phyloP scores from a whole-genome alignment of 1,140 invertebrate genomes.

The Antheraea mylitta region DNA sequence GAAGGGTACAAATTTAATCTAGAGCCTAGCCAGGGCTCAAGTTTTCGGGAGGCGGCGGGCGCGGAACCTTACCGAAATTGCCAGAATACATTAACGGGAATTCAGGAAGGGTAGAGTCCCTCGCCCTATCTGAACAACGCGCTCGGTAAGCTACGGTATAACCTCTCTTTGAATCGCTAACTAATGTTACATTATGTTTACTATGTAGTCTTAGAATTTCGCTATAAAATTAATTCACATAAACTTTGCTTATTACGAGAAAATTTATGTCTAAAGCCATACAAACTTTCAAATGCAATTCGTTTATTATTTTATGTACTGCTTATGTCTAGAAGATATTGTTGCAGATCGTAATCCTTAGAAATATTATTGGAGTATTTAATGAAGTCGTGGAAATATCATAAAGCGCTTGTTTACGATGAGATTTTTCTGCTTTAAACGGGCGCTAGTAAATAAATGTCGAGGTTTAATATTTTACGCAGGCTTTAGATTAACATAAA shows the following conservation, averaged over 20 bases:
- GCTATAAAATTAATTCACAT: not conserved
- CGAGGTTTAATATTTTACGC: slow-evolving; percentile 49
- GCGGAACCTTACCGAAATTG: slow-evolving; percentile 50
- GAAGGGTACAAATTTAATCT: slow-evolving; percentile 64
- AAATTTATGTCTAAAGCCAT: not conserved
- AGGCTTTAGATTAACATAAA: slow-evolving; percentile 18
- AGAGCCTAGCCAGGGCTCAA: slow-evolving; percentile 40
- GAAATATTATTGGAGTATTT: slow-evolving; percentile 37
- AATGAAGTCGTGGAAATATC: slow-evolving; percentile 52
- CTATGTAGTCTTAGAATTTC: no score
- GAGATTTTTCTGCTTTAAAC: slow-evolving; percentile 50
- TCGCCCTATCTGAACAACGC: slow-evolving; percentile 54
- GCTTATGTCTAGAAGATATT: slow-evolving; percentile 19
- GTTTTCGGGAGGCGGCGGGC: slow-evolving; percentile 32
- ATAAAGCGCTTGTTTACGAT: slow-evolving; percentile 50
- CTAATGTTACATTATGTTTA: slow-evolving; percentile 32
- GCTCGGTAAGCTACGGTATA: slow-evolving; percentile 40
- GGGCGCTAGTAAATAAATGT: slow-evolving; percentile 40
- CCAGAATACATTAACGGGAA: slow-evolving; percentile 64
- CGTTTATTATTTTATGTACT: not conserved
- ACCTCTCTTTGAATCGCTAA: slow-evolving; percentile 37
- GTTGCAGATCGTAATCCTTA: slow-evolving; percentile 30
- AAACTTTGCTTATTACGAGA: not conserved
- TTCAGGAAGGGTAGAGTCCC: slow-evolving; percentile 36
- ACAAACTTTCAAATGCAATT: not conserved